A percentile compares a stretch with the other conserved stretches of the same genome.
Conservation (phyloP, 2,113 vertebrate species). For the Barbus barbus region DNA sequence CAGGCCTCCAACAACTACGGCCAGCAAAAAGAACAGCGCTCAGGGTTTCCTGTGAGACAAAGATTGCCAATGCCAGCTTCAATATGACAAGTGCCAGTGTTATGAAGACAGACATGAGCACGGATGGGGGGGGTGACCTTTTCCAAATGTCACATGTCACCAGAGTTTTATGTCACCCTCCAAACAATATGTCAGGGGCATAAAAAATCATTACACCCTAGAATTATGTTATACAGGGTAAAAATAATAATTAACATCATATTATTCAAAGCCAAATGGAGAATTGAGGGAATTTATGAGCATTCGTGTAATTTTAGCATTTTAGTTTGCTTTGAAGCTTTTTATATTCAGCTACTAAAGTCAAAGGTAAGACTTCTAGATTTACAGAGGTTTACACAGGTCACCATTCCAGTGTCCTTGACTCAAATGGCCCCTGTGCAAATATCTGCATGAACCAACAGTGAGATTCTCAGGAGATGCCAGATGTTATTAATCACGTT, state of each 20-base stretch:
- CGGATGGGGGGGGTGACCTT: conserved; percentile 95
- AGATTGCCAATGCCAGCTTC: conserved; percentile 81
- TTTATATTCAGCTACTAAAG: too few relatives aligned
- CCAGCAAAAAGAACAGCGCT: conserved; percentile 36
- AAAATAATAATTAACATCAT: conserved; percentile 84
- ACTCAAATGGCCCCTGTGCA: conserved; percentile 24
- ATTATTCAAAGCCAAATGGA: conserved; percentile 82
- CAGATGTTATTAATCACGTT: conserved; percentile 72
- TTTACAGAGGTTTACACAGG: conserved; percentile 11
- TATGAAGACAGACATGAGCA: conserved; percentile 82
- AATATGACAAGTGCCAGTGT: conserved; percentile 82
- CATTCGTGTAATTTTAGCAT: neutral
- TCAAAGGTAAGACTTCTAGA: neutral
- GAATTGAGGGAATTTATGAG: conserved; percentile 60
- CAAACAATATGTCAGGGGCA: conserved; percentile 98
- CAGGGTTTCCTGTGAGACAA: conserved; percentile 61
- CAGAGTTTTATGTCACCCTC: conserved; percentile 98
- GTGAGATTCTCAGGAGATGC: conserved; percentile 47
- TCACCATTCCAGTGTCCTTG: conserved; percentile 46
- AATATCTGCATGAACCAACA: conserved; percentile 47
- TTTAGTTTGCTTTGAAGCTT: conserved; percentile 27
- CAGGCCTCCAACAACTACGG: conserved; percentile 20
- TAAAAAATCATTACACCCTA: conserved; percentile 98
- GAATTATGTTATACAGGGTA: conserved; percentile 81
- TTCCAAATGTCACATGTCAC: conserved; percentile 99